Evolutionary conservation across 2,888 invertebrate genomes (phyloP), one percentile per base, ranked within the genome.

Genomic region (Amphipyra berbera): DNA sequence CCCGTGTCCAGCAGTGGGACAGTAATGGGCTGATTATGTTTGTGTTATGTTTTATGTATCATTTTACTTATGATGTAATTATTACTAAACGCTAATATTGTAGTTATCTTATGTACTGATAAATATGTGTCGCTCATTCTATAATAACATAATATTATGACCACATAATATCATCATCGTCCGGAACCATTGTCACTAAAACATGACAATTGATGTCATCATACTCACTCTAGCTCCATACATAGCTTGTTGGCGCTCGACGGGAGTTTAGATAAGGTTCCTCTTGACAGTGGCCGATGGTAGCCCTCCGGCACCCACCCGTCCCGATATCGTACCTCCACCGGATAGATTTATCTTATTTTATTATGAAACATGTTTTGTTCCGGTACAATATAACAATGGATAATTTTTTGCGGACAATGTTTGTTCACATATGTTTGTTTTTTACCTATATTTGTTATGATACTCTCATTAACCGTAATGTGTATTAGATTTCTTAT

Each of bases 221-320:
- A 27, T 27, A 30, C 48, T 52, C 21, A 30, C 57, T 61, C 57
- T 21, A 41, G 0, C 1, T 14, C 33, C 13, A 0, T 50, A 3
- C 54, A 6, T 56, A 65, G 48, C 56, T 66, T 58, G 8, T 6
- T 47, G 55, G 47, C 45, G 45, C 46, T 45, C 61, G 27, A 12
- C 41, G 54, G 40, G 62, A 57, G 68, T 67, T 78, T 70, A 76
- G 82, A 84, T 84, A 83, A 82, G 73, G 77, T 57, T 68, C 59
- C 67, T 70, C 76, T 73, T 55, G 76, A 78, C 75, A 71, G 64
- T 74, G 71, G 75, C 58, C 71, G 75, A 74, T 71, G 76, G 70
- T 70, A 53, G 66, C 68, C 68, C 61, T 50, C 67, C 49, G 71
- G 68, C 64, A 44, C 56, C 61, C 66, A 37, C 63, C 45, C 61